Evolutionary conservation across 2,888 invertebrate genomes (phyloP), one percentile per base, ranked within the genome.

Genomic region (Copidosoma aretas): DNA sequence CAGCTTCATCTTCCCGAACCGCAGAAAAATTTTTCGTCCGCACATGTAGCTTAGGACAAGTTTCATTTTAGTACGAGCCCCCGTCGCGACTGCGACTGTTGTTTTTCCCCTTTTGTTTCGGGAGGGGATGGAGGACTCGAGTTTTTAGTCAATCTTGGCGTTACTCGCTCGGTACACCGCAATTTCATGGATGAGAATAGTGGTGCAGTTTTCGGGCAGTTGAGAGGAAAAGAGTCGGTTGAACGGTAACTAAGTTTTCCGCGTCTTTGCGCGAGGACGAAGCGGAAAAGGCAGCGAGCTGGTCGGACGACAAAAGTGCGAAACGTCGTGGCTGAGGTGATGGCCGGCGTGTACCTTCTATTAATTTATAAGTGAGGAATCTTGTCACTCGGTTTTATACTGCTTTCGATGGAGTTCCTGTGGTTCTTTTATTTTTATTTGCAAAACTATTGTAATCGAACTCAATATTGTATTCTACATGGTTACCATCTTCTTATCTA

Each of bases 191-290:
- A 53, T 14, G 51, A 24, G 60, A 51, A 21, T 52, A 46, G 52
- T 17, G 22, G 52, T 19, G 39, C 41, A 46, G 22, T 43, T 52
- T 53, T 52, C 61, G 41, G 10, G 49, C 19, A 32, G 12, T 10
- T 14, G 49, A 32, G 25, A 51, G 22, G 22, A 32, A 17, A 25
- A 46, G 19, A 15, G 19, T 49, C 21, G 3, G 17, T 32, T 25
- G 51, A 17, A 32, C 51, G 39, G 51, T 59, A 59, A 63, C 46
- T 61, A 43, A 68, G 60, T 68, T 64, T 19, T n/a, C 22, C 41
- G 3, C 17, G 43, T 24, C 22, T 25, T 58, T n/a, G 54, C 41
- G n/a, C 19, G 19, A 22, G 15, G 22, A 59, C 41, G 46, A 58
- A 53, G 46, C 10, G 39, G 21, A 61, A 52, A 61, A 25, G 22